These are phyloP conservation scores for Lagopus leucura DNA, from an alignment of 2,113 vertebrate species.

Conservation along the genomic window DNA sequence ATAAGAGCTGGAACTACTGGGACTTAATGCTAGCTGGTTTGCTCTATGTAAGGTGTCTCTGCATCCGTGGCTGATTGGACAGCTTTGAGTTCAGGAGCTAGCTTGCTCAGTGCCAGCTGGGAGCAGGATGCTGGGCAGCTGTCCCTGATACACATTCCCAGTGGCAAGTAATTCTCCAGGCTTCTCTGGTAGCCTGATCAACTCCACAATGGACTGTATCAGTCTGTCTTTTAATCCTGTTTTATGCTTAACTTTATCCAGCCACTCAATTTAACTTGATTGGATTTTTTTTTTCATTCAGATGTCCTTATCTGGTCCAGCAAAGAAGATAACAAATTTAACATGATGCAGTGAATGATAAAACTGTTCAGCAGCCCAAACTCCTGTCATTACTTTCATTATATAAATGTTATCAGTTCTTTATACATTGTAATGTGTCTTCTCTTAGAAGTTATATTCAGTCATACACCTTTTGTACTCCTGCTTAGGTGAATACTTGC, in stretches of 20 bases:
- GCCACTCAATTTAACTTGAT: not conserved
- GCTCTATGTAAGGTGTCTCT: fast-evolving
- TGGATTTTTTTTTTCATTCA: not conserved
- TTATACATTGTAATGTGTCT: not conserved
- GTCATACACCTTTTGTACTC: not conserved
- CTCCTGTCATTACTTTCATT: not conserved
- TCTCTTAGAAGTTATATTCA: not conserved
- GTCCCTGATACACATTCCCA: not conserved
- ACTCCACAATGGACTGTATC: not conserved
- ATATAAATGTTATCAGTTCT: not conserved
- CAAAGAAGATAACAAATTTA: not conserved
- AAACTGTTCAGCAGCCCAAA: not conserved
- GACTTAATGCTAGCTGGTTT: no score
- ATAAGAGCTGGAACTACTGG: not conserved
- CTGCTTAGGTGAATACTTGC: not conserved
- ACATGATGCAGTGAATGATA: not conserved
- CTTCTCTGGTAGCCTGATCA: not conserved
- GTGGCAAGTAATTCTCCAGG: not conserved
- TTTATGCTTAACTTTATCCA: not conserved
- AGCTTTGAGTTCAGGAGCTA: not conserved
- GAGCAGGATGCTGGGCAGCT: not conserved
- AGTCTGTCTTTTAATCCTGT: not conserved
- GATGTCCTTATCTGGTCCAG: not conserved
- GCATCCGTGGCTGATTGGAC: fast-evolving
- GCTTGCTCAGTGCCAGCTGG: not conserved